Conservation (phyloP, 2,113 vertebrate genomes). For the Andinoacara biseriatus region DNA sequence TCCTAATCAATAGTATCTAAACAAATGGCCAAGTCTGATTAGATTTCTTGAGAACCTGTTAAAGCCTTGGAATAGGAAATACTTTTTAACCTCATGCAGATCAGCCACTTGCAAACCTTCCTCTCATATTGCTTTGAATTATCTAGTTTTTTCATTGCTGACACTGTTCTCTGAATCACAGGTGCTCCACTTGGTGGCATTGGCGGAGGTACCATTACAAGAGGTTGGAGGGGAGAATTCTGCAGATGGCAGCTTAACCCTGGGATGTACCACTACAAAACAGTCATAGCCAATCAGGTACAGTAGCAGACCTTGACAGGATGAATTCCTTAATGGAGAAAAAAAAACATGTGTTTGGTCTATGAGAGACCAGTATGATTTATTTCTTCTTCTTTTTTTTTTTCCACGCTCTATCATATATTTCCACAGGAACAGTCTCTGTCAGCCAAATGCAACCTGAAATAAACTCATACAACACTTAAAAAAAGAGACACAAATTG, state of each 20-base stretch:
- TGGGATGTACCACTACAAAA: conserved; percentile 92
- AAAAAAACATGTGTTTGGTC: neutral
- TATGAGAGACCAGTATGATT: too few relatives aligned
- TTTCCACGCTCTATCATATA: too few relatives aligned
- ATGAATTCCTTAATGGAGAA: neutral
- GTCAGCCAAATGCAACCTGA: too few relatives aligned
- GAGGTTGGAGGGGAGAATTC: conserved; percentile 95
- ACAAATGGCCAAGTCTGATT: neutral
- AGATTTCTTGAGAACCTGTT: neutral
- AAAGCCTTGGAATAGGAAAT: neutral
- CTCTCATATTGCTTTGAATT: neutral
- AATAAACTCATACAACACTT: too few relatives aligned
- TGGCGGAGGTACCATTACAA: conserved; percentile 93
- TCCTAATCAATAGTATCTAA: neutral
- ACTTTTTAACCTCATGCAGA: neutral
- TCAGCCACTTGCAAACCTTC: neutral
- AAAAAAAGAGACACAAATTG: neutral
- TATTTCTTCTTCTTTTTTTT: too few relatives aligned
- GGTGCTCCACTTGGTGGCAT: conserved; percentile 94
- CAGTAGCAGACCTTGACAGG: neutral
- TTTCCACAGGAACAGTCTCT: too few relatives aligned
- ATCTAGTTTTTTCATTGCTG: neutral
- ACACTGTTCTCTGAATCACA: conserved; percentile 52
- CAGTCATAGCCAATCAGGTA: conserved; percentile 90
- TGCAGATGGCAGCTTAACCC: conserved; percentile 97